phyloP scores from a whole-genome alignment of 2,113 vertebrate genomes.

The Brachyistius frenatus region DNA sequence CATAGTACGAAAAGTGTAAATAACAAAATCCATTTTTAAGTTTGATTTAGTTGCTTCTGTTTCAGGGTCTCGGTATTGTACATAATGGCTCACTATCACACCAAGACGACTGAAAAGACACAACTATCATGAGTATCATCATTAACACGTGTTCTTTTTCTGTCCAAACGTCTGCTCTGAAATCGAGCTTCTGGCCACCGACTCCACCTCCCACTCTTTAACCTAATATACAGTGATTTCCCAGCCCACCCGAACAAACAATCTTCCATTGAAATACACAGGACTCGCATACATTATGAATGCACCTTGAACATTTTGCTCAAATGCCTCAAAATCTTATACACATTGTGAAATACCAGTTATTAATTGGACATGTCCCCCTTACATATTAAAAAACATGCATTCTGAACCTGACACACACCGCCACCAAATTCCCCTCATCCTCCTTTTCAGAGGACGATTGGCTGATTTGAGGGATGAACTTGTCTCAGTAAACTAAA shows the following conservation, averaged over 20 bases:
- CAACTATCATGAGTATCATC: background rate
- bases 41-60: background rate
- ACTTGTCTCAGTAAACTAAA: background rate
- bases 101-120: background rate
- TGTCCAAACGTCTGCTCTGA: background rate
- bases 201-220: slow-evolving; percentile 10
- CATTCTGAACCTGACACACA: background rate
- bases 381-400: too few relatives aligned
- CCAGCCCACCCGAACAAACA: background rate
- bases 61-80: background rate
- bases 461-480: background rate
- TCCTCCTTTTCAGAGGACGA: background rate
- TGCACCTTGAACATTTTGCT: too few relatives aligned
- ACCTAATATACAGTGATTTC: background rate
- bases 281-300: background rate
- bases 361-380: too few relatives aligned
- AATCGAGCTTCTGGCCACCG: background rate
- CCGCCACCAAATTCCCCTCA: background rate
- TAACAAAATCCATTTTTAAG: background rate
- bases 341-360: too few relatives aligned
- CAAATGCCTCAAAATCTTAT: too few relatives aligned
- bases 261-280: too few relatives aligned
- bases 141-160: slow-evolving; percentile 6
- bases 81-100: background rate
- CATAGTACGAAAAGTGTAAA: background rate